Evolutionary conservation across 2,888 invertebrate genomes (phyloP).

Genomic region (Leptarthrus brevirostris): DNA sequence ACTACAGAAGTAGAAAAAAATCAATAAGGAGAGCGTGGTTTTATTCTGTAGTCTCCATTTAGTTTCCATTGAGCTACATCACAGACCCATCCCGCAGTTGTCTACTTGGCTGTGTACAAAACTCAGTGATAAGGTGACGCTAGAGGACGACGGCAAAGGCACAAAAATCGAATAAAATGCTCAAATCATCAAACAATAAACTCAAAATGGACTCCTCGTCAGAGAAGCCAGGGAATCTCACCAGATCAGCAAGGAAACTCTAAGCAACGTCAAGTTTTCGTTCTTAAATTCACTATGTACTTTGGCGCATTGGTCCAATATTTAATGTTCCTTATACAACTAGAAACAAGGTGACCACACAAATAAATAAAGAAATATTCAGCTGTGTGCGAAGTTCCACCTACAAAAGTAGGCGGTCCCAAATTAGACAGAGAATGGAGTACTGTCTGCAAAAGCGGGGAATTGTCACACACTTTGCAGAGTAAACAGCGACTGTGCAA

Average conservation of each 20-base stretch:
- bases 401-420: no score
- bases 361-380: no score
- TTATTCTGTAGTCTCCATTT: not conserved
- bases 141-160: slow-evolving; percentile 32
- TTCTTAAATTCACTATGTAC: not conserved
- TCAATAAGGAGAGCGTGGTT: slow-evolving; percentile 4
- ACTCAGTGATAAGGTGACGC: slow-evolving; percentile 3
- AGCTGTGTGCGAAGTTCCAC: no score
- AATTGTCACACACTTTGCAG: not conserved
- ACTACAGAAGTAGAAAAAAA: not conserved
- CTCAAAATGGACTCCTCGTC: slow-evolving; percentile 66
- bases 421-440: no score
- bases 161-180: slow-evolving; percentile 60
- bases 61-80: not conserved
- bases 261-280: not conserved
- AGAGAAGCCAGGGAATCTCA: slow-evolving; percentile 17
- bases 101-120: slow-evolving; percentile 13
- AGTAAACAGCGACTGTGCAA: not conserved
- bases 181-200: slow-evolving; percentile 68
- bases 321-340: not conserved
- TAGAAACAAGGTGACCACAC: no score
- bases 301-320: slow-evolving; percentile 6
- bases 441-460: slow-evolving; percentile 5
- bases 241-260: slow-evolving; percentile 14
- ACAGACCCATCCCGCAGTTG: slow-evolving; percentile 6